Evolutionary conservation across 2,797 vertebrate species (phyloP).

Genomic region (Phalloptychus januarius): DNA sequence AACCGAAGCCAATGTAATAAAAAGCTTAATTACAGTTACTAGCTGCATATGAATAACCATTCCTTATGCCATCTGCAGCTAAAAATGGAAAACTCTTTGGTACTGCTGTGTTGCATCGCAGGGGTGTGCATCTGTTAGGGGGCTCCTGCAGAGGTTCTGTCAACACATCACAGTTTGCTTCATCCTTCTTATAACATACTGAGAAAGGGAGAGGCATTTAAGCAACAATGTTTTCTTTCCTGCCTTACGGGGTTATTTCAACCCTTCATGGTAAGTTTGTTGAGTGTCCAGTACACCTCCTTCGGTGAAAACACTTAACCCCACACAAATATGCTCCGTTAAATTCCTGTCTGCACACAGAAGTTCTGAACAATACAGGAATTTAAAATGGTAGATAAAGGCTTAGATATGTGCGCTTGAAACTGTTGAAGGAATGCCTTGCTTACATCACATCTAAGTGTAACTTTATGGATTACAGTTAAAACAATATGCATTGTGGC

Average conservation of each 20-base stretch:
- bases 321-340: too few relatives aligned
- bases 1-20: background rate
- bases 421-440: background rate
- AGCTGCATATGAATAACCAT: conserved; percentile 2
- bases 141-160: conserved; percentile 22
- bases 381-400: background rate
- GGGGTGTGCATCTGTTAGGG: conserved; percentile 20
- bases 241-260: background rate
- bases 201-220: conserved; percentile 16
- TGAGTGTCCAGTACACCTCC: background rate
- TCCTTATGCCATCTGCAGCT: conserved; percentile 13
- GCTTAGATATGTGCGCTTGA: background rate
- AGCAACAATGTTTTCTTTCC: conserved; percentile 1
- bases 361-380: background rate
- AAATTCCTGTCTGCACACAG: background rate
- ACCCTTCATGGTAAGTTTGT: background rate
- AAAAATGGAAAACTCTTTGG: conserved; percentile 9
- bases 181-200: conserved; percentile 17
- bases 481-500: background rate
- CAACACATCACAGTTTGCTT: conserved; percentile 23
- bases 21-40: background rate
- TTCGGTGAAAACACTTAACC: background rate
- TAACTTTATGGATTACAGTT: background rate
- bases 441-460: background rate
- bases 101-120: conserved; percentile 9